Evolutionary conservation across 2,888 invertebrate species (phyloP), one percentile per base, ranked within the genome.

Genomic region (Halictus quadricinctus): DNA sequence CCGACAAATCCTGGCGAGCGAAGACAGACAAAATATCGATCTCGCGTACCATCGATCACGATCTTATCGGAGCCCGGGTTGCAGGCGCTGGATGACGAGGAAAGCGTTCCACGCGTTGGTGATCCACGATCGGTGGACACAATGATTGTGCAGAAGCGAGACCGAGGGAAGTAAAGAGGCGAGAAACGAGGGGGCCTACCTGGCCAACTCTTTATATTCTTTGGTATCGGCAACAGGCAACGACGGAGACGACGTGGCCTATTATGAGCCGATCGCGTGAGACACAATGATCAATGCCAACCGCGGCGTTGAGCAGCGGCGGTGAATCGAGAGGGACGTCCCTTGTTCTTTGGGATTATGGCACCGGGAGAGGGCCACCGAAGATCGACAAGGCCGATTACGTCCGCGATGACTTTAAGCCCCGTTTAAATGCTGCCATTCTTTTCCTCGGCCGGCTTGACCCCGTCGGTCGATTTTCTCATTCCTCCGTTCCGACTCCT

Each of bases 361-460:
- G 87, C 76, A 83, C 69, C 79, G 72, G 79, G 36, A 48, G 84
- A 81, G 80, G 81, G 78, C 87, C 86, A 86, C 84, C 81, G 87
- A 86, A 91, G 90, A 91, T 91, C 90, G 90, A 91, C 91, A 91
- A 81, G 81, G 13, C 78, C 84, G 90, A 91, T 91, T 91, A 90
- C 87, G 90, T 91, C 88, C 87, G 82, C 88, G 88, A 76, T 89
- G 91, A 91, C 88, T 91, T 88, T 90, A 89, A 90, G 89, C 89
- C 88, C 75, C 73, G 75, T 91, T 91, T 91, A 90, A 91, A 90
- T 74, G 87, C 86, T 88, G 90, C 87, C 91, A 90, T 91, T 91
- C 88, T 89, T 87, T 83, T 74, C 83, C 25, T 41, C 72, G 79
- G 69, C 66, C 80, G 25, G 80, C 66, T 86, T 86, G 89, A 89